phyloP scores from a whole-genome alignment of 2,113 vertebrate species.

The Rousettus leschenaultii region DNA sequence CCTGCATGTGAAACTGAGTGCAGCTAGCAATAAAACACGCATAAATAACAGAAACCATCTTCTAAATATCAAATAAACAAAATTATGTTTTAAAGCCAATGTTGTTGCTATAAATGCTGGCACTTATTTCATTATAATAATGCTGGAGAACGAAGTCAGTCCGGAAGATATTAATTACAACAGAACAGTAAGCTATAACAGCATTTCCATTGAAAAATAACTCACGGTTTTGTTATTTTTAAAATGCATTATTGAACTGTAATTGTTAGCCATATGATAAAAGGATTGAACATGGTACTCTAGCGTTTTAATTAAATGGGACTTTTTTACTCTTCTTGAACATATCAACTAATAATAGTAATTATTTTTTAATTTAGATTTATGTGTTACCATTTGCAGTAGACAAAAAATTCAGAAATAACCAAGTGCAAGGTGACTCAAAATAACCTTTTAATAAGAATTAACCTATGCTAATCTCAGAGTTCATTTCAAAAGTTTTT shows the following conservation, averaged over 20 bases:
- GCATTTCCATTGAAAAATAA: slow-evolving; percentile 40
- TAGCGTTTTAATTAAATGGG: slow-evolving; percentile 3
- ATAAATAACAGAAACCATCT: slow-evolving; percentile 50
- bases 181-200: slow-evolving; percentile 21
- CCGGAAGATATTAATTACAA: slow-evolving; percentile 49
- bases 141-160: slow-evolving; percentile 28
- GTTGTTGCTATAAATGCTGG: slow-evolving; percentile 4
- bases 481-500: slow-evolving; percentile 41
- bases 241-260: neutral
- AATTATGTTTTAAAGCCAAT: neutral
- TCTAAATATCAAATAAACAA: slow-evolving; percentile 45
- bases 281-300: neutral
- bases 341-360: neutral
- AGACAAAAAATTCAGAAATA: slow-evolving; percentile 1
- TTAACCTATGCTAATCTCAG: neutral
- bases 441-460: slow-evolving; percentile 44
- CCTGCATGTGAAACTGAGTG: neutral
- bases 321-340: neutral
- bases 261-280: slow-evolving; percentile 18
- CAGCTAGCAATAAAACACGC: neutral
- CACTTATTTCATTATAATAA: slow-evolving; percentile 13
- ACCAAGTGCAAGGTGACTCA: neutral
- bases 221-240: neutral
- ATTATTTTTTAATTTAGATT: slow-evolving; percentile 42
- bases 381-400: neutral